phyloP scores from a whole-genome alignment of 1,140 invertebrate species.

The Nylanderia fulva region DNA sequence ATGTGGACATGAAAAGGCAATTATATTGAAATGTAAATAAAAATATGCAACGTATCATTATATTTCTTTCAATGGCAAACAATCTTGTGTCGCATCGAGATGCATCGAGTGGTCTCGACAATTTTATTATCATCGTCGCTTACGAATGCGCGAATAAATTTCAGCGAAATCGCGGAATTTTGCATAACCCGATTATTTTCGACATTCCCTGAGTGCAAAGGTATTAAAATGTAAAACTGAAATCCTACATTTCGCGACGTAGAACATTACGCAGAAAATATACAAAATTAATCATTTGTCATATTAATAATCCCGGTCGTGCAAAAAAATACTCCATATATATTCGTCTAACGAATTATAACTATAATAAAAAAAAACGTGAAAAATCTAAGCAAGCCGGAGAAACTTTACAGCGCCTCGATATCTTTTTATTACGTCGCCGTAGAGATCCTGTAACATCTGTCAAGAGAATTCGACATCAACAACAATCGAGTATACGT shows the following conservation, averaged over 20 bases:
- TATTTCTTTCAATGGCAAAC: neutral
- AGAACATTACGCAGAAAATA: no score
- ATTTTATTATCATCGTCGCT: neutral
- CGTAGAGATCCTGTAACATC: neutral
- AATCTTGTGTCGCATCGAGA: neutral
- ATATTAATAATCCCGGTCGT: neutral
- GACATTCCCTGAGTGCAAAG: neutral
- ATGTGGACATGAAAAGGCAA: neutral
- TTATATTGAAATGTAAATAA: neutral
- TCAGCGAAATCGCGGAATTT: slow-evolving; percentile 11
- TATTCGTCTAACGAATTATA: neutral
- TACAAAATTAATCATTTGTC: neutral
- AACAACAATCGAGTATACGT: slow-evolving; percentile 43
- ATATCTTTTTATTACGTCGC: slow-evolving; percentile 29
- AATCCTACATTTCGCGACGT: neutral
- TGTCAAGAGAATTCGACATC: slow-evolving; percentile 1
- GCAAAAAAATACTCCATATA: neutral
- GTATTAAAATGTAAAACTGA: neutral
- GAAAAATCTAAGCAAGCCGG: neutral
- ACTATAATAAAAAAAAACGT: neutral
- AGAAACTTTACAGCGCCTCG: slow-evolving; percentile 2
- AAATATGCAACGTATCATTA: neutral
- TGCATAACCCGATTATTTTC: slow-evolving; percentile 25
- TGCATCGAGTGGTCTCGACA: neutral
- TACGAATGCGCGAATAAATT: neutral